These are phyloP conservation scores for Pinctada fucata DNA, from an alignment of 2,888 invertebrate genomes.

Conservation along the genomic window DNA sequence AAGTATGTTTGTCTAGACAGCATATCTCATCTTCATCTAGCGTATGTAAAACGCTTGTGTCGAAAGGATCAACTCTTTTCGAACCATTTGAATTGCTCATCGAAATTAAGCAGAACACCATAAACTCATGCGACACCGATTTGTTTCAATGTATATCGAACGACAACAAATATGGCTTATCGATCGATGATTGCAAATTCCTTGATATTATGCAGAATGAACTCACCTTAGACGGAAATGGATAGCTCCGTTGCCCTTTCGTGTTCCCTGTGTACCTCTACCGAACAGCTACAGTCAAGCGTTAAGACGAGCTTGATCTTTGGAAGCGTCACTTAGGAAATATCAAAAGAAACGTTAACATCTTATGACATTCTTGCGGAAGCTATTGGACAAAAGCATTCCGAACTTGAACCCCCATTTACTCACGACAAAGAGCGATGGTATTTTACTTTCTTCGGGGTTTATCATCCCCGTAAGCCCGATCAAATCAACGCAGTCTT, in stretches of 20 bases:
- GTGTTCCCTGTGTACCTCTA: not conserved
- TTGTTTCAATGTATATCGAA: constrained; percentile 3
- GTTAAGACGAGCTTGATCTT: constrained; percentile 8
- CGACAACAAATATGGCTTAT: constrained; percentile 28
- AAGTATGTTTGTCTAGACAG: constrained; percentile 21
- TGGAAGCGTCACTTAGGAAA: constrained; percentile 23
- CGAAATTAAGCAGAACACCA: too few relatives aligned
- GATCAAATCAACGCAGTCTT: constrained; percentile 38
- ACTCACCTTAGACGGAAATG: too few relatives aligned
- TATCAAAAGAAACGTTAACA: constrained; percentile 15
- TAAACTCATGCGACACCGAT: too few relatives aligned
- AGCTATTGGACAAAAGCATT: constrained; percentile 14
- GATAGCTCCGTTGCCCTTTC: constrained; percentile 21
- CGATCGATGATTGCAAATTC: constrained; percentile 24
- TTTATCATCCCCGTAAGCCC: constrained; percentile 20
- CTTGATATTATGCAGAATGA: constrained; percentile 22
- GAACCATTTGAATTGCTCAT: constrained; percentile 22
- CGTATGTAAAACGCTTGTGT: too few relatives aligned
- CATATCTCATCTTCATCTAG: not conserved
- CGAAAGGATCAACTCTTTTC: not conserved
- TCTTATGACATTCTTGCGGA: constrained; percentile 20
- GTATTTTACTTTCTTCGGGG: constrained; percentile 27
- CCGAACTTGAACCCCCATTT: constrained; percentile 10
- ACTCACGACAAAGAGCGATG: constrained; percentile 18
- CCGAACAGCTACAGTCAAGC: constrained; percentile 20